phyloP scores from a whole-genome alignment of 2,113 vertebrate genomes.

The Nesoenas mayeri region DNA sequence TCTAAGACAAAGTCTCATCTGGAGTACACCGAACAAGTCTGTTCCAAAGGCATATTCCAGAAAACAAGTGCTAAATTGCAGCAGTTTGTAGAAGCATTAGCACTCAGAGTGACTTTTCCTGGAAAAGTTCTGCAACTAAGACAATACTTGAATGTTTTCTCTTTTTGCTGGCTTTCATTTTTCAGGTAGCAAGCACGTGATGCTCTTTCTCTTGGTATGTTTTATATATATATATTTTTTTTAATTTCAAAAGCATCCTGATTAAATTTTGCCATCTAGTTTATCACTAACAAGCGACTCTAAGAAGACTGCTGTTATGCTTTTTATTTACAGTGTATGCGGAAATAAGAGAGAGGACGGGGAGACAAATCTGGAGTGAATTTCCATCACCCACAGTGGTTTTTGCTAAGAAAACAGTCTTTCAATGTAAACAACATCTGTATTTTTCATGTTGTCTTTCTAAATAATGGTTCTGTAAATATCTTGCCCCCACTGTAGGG shows the following conservation, averaged over 20 bases:
- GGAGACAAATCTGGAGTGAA: conserved; percentile 67
- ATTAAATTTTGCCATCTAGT: conserved; percentile 19
- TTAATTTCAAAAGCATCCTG: conserved; percentile 2
- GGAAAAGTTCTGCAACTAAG: not conserved
- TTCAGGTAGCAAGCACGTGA: not conserved
- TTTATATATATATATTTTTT: not conserved
- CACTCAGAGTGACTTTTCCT: not conserved
- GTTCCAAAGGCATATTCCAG: not conserved
- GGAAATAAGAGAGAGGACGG: conserved; percentile 22
- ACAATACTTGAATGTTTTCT: not conserved
- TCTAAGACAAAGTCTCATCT: not conserved
- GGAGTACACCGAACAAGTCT: not conserved
- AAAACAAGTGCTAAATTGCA: not conserved
- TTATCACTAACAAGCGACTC: conserved; percentile 61
- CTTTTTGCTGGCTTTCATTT: not conserved
- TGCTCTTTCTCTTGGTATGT: not conserved
- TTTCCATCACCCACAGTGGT: conserved; percentile 57
- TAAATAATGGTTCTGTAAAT: conserved; percentile 69
- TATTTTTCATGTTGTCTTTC: conserved; percentile 70
- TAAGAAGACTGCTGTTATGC: conserved; percentile 42
- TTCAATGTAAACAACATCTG: conserved; percentile 73
- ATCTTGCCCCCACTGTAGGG: conserved; percentile 31
- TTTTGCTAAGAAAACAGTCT: conserved; percentile 73
- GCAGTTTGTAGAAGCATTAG: not conserved
- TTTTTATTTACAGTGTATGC: conserved; percentile 66